Percentiles rank a stretch among this genome's conserved stretches.
phyloP scores from a whole-genome alignment of 2,888 invertebrate genomes.

The Fragum whitleyi region DNA sequence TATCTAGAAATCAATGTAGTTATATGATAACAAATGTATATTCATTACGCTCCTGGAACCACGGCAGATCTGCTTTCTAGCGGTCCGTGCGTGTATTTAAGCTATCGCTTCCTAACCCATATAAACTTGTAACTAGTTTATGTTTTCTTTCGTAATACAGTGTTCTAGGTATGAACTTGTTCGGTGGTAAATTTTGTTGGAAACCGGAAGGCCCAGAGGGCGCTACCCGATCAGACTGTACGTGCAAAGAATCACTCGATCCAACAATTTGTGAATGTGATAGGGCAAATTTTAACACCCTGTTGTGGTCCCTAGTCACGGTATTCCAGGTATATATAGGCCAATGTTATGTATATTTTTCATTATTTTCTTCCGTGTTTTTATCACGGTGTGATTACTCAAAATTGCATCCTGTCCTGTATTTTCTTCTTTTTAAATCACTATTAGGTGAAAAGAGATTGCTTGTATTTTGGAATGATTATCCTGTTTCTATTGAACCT shows the following conservation, averaged over 20 bases:
- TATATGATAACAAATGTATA: slow-evolving; percentile 4
- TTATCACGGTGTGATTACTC: slow-evolving; percentile 37
- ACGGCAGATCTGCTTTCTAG: slow-evolving; percentile 24
- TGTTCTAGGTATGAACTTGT: slow-evolving; percentile 99
- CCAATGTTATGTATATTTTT: slow-evolving; percentile 29
- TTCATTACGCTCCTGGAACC: background rate
- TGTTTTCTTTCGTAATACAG: slow-evolving; percentile 88
- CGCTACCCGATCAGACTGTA: slow-evolving; percentile 87
- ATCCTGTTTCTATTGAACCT: slow-evolving; percentile 20
- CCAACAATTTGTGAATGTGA: slow-evolving; percentile 82
- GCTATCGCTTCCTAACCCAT: slow-evolving; percentile 19
- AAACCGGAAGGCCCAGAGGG: slow-evolving; percentile 86
- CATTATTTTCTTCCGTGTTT: slow-evolving; percentile 42
- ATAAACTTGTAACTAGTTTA: slow-evolving; percentile 27
- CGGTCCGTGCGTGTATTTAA: slow-evolving; percentile 1
- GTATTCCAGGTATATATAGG: slow-evolving; percentile 85
- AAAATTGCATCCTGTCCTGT: slow-evolving; percentile 21
- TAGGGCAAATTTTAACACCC: slow-evolving; percentile 86
- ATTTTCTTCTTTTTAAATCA: slow-evolving; percentile 17
- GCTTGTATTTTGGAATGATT: slow-evolving; percentile 29
- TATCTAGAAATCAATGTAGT: slow-evolving; percentile 11
- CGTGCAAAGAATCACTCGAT: slow-evolving; percentile 94
- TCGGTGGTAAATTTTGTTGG: slow-evolving; percentile 99
- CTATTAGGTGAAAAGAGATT: slow-evolving; percentile 19
- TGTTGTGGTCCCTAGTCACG: slow-evolving; percentile 86